phyloP scores from a whole-genome alignment of 2,113 vertebrate species.

The Climacteris rufus region DNA sequence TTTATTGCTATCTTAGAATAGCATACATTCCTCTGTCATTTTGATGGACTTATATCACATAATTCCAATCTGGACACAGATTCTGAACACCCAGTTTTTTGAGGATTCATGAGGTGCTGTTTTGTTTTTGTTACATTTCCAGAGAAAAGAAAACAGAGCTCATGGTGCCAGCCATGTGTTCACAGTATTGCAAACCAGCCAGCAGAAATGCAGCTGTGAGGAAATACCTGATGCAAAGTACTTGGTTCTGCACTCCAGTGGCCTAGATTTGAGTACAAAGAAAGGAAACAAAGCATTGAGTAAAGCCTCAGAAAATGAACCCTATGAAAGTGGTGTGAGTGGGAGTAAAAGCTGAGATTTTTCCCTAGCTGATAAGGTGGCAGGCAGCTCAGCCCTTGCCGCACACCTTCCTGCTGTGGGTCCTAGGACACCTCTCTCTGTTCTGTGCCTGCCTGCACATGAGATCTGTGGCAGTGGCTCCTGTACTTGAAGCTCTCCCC shows the following conservation, averaged over 20 bases:
- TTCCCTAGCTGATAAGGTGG: not conserved
- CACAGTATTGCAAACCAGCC: not conserved
- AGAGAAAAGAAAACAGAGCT: not conserved
- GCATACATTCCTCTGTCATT: not conserved
- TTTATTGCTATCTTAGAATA: not conserved
- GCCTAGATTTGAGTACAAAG: not conserved
- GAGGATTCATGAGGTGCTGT: not conserved
- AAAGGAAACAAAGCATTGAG: not conserved
- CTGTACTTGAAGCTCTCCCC: not conserved
- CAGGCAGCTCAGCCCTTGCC: not conserved
- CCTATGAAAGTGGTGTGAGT: not conserved
- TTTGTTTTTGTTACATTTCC: not conserved
- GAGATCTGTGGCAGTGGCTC: not conserved
- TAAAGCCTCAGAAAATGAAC: not conserved
- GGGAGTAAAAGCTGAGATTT: not conserved
- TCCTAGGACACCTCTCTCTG: fast-evolving
- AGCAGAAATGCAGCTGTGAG: not conserved
- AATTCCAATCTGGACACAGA: not conserved
- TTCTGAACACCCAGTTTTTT: not conserved
- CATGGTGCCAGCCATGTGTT: not conserved
- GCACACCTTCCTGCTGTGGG: no score
- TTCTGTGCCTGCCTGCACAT: fast-evolving
- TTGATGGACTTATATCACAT: not conserved
- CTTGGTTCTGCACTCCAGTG: not conserved
- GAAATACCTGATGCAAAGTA: not conserved